Evolutionary conservation across 2,113 vertebrate genomes (phyloP).

Genomic region (Colius striatus): DNA sequence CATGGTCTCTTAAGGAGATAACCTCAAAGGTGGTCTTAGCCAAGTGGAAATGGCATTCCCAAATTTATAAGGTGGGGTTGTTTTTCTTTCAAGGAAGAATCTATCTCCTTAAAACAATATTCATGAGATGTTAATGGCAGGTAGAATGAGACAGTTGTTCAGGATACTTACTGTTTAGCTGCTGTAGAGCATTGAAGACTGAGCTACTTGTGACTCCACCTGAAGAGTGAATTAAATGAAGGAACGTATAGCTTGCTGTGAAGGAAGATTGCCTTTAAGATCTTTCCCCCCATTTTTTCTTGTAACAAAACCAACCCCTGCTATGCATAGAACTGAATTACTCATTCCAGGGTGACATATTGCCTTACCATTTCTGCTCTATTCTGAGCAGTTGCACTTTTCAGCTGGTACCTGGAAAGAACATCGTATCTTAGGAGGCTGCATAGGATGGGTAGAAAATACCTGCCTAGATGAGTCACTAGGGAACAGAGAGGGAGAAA

Average conservation of each 20-base stretch:
- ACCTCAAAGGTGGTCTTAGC: not conserved
- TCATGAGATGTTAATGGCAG: not conserved
- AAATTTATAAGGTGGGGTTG: not conserved
- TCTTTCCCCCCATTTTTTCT: not conserved
- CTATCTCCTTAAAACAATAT: not conserved
- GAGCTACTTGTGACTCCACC: not conserved
- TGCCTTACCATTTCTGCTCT: slow-evolving; percentile 39
- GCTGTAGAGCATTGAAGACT: not conserved
- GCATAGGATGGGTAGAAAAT: slow-evolving; percentile 38
- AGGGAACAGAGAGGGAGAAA: not conserved
- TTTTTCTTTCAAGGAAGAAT: not conserved
- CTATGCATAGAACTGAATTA: slow-evolving; percentile 23
- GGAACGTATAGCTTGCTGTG: not conserved
- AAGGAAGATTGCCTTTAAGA: not conserved
- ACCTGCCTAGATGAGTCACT: slow-evolving; percentile 57
- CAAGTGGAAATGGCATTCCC: not conserved
- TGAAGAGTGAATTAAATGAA: not conserved
- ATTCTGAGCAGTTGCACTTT: slow-evolving; percentile 49
- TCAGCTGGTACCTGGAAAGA: slow-evolving; percentile 55
- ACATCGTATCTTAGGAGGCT: slow-evolving; percentile 9
- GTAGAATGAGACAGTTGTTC: not conserved
- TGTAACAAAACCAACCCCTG: not conserved
- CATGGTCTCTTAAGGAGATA: not conserved
- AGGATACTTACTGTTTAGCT: not conserved
- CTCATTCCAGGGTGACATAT: slow-evolving; percentile 41